phyloP scores from a whole-genome alignment of 2,888 invertebrate species.

The Tetanocera ferruginea region DNA sequence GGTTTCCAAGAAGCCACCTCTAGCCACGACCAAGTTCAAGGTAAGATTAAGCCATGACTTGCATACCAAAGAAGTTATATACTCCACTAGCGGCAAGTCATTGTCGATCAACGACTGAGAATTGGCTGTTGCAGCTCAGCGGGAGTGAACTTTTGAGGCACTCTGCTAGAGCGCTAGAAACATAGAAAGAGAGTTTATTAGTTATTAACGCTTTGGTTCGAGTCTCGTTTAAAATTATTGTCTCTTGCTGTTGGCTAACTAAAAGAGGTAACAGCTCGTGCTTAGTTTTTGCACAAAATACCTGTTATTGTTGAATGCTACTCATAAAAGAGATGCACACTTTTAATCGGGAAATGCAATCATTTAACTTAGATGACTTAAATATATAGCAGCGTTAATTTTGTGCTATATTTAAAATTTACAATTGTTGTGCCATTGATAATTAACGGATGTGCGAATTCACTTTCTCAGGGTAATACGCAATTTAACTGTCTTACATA shows the following conservation, averaged over 20 bases:
- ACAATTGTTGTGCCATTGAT: no score
- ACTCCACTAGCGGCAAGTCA: slow-evolving; percentile 50
- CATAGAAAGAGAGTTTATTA: slow-evolving; percentile 49
- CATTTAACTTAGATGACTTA: neutral
- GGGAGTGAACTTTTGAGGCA: neutral
- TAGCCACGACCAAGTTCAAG: slow-evolving; percentile 68
- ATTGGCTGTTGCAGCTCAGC: neutral
- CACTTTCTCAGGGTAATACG: no score
- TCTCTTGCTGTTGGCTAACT: neutral
- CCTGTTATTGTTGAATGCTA: no score
- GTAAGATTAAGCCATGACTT: slow-evolving; percentile 69
- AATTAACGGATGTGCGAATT: no score
- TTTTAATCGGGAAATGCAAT: neutral
- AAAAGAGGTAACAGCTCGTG: neutral
- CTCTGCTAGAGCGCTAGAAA: slow-evolving; percentile 48
- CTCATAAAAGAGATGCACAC: no score
- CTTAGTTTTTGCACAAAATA: neutral
- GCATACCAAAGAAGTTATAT: slow-evolving; percentile 70
- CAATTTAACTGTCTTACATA: no score
- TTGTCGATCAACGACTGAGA: neutral
- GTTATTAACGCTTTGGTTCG: slow-evolving; percentile 27
- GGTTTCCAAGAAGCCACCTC: slow-evolving; percentile 41
- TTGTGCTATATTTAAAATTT: no score
- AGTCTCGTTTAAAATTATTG: slow-evolving; percentile 33
- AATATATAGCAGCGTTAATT: neutral